Conservation (phyloP, 2,797 vertebrate genomes). For the Enteromius afrohamiltoni region DNA sequence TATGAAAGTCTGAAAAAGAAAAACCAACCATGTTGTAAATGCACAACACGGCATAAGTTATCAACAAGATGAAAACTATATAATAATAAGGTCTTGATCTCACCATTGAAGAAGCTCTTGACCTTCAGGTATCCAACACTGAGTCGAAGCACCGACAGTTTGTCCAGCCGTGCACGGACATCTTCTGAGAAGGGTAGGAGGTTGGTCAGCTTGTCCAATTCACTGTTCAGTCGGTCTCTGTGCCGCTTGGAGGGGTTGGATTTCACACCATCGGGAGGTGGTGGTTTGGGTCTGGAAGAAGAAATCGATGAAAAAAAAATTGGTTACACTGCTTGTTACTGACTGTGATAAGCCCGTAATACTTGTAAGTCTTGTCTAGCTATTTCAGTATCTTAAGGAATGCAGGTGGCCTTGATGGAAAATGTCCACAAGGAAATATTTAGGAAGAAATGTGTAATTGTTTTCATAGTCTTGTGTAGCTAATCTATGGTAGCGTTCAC, state of each 20-base stretch:
- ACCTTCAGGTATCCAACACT: slow-evolving; percentile 85
- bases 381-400: not conserved
- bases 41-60: not conserved
- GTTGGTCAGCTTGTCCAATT: slow-evolving; percentile 81
- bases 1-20: not conserved
- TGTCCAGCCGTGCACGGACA: slow-evolving; percentile 79
- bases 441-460: not conserved
- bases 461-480: too few relatives aligned
- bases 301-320: not conserved
- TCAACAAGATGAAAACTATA: not conserved
- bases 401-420: not conserved
- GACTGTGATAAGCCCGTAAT: not conserved
- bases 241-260: slow-evolving; percentile 87
- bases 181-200: slow-evolving; percentile 85
- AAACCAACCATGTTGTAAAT: not conserved
- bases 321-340: not conserved
- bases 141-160: slow-evolving; percentile 83
- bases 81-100: slow-evolving; percentile 56
- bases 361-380: not conserved
- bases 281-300: slow-evolving; percentile 73
- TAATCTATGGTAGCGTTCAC: too few relatives aligned
- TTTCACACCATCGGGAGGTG: slow-evolving; percentile 73
- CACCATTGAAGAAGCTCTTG: slow-evolving; percentile 85
- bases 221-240: slow-evolving; percentile 81
- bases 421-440: not conserved